A percentile compares a stretch with the other conserved stretches of the same genome.
phyloP scores from a whole-genome alignment of 1,140 invertebrate species.

The Procambarus clarkii region DNA sequence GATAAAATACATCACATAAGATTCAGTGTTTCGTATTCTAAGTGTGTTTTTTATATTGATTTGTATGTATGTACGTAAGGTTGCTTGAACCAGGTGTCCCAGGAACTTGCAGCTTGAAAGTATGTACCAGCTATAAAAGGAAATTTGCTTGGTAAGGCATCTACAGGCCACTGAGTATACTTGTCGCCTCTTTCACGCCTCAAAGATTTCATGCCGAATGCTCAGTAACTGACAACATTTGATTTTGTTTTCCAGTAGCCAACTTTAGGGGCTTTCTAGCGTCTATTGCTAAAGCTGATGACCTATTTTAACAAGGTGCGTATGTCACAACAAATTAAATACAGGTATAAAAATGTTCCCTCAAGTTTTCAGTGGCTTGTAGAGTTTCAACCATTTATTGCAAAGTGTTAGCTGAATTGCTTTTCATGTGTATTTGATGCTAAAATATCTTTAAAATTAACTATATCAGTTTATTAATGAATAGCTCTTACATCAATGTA shows the following conservation, averaged over 20 bases:
- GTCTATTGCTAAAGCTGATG: no score
- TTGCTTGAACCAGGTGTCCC: slow-evolving; percentile 45
- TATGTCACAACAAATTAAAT: background rate
- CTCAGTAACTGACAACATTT: background rate
- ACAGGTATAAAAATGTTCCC: slow-evolving; percentile 13
- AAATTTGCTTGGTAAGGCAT: slow-evolving; percentile 51
- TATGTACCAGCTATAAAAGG: slow-evolving; percentile 58
- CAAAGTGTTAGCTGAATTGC: slow-evolving; percentile 66
- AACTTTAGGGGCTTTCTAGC: no score
- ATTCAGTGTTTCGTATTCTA: slow-evolving; percentile 62
- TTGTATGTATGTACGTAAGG: slow-evolving; percentile 65
- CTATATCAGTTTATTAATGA: slow-evolving; percentile 48
- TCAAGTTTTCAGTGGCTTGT: slow-evolving; percentile 56
- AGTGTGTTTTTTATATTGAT: slow-evolving; percentile 71
- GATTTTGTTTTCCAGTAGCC: no score
- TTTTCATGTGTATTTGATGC: slow-evolving; percentile 64
- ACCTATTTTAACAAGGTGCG: no score
- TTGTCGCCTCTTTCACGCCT: background rate
- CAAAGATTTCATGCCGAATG: background rate
- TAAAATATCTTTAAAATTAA: slow-evolving; percentile 46
- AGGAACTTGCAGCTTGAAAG: slow-evolving; percentile 66
- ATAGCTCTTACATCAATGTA: slow-evolving; percentile 61
- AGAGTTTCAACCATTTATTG: slow-evolving; percentile 52
- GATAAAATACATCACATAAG: slow-evolving; percentile 46
- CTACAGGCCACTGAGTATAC: slow-evolving; percentile 51